Conservation (phyloP, 1,140 invertebrate species). For the Neodiprion virginianus region DNA sequence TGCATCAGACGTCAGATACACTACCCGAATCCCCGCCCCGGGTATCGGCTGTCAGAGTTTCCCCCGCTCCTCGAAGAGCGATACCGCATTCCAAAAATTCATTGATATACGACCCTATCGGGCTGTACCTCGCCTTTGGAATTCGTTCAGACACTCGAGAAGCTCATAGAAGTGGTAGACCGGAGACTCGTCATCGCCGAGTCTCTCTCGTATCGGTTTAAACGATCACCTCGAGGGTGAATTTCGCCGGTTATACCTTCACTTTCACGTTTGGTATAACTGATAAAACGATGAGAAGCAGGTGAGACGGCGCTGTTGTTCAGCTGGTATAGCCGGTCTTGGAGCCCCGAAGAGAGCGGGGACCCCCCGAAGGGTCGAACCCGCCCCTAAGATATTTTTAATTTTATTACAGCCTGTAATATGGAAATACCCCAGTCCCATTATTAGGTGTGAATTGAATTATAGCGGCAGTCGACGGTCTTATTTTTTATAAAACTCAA, state of each 20-base stretch:
- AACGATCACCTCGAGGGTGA: no score
- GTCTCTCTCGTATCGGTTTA: no score
- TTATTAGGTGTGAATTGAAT: constrained; percentile 55
- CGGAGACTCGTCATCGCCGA: no score
- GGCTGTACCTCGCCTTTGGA: not conserved
- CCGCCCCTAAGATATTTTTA: constrained; percentile 44
- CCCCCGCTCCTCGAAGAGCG: not conserved
- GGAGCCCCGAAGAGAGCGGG: not conserved
- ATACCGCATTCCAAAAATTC: not conserved
- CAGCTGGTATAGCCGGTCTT: not conserved
- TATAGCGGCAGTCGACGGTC: constrained; percentile 39
- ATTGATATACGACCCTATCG: not conserved
- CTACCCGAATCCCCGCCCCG: not conserved
- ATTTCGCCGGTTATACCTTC: no score
- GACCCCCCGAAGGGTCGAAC: constrained; percentile 38
- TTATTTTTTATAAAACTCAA: constrained; percentile 35
- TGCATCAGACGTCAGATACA: no score
- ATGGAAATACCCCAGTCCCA: constrained; percentile 47
- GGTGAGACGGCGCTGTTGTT: not conserved
- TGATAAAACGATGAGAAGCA: not conserved
- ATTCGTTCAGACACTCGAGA: no score
- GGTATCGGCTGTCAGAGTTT: not conserved
- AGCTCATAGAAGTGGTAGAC: no score
- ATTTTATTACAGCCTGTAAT: constrained; percentile 50
- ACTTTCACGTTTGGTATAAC: no score